Evolutionary conservation across 2,888 invertebrate species (phyloP).

Genomic region (Drosophila stalkeri): DNA sequence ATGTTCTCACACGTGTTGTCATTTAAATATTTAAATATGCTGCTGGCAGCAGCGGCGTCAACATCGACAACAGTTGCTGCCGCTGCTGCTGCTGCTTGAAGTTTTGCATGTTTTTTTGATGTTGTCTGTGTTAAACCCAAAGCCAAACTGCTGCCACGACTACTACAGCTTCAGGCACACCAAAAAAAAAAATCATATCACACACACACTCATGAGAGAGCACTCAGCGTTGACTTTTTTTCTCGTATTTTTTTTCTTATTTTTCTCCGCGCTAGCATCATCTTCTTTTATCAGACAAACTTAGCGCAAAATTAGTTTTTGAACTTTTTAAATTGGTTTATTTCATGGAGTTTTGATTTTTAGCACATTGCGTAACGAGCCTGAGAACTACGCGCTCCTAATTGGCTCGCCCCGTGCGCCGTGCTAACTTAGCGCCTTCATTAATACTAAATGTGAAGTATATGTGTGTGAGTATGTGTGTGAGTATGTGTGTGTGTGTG

Average conservation of each 20-base stretch:
- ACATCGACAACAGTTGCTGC: conserved; percentile 46
- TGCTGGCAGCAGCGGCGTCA: conserved; percentile 67
- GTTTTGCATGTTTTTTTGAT: conserved; percentile 76
- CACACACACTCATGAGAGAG: conserved; percentile 26
- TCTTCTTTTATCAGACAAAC: conserved; percentile 79
- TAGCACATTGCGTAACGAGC: conserved; percentile 76
- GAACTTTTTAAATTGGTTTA: conserved; percentile 83
- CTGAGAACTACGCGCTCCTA: conserved; percentile 67
- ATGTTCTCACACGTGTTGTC: conserved; percentile 77
- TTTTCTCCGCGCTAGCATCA: conserved; percentile 48
- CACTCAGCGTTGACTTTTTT: conserved; percentile 34
- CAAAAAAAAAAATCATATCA: conserved; percentile 50
- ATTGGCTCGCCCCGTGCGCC: conserved; percentile 57
- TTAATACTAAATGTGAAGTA: conserved; percentile 46
- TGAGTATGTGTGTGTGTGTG: conserved; percentile 9
- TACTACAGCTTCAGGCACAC: conserved; percentile 34
- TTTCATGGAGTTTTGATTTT: conserved; percentile 82
- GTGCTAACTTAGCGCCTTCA: conserved; percentile 72
- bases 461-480: background rate
- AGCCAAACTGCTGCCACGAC: conserved; percentile 72
- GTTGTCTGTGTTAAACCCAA: conserved; percentile 60
- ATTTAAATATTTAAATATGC: conserved; percentile 75
- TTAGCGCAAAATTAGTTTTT: conserved; percentile 84
- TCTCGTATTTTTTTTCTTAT: conserved; percentile 12
- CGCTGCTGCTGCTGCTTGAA: conserved; percentile 52